Percentiles rank a stretch among this genome's conserved stretches.
Conservation (phyloP, 2,888 invertebrate species). For the Branchipolynoe longqiensis region DNA sequence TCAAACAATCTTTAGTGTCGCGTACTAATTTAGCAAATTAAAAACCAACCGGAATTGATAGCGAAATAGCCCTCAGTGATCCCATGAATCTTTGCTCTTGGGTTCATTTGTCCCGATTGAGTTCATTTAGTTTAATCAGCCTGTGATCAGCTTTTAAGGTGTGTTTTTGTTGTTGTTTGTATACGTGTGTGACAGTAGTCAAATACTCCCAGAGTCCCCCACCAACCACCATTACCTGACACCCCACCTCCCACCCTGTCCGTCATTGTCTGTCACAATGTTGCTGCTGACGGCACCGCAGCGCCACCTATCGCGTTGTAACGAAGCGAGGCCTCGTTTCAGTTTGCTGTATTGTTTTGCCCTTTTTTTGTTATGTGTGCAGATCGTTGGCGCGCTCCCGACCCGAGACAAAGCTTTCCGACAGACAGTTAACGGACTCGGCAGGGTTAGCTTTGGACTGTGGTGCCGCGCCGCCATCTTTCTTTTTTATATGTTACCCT, state of each 20-base stretch:
- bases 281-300: neutral
- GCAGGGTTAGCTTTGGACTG: constrained; percentile 57
- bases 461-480: constrained; percentile 3
- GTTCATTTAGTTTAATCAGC: too few species aligned
- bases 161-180: too few species aligned
- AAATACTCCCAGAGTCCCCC: too few species aligned
- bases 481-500: too few species aligned
- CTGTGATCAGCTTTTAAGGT: too few species aligned
- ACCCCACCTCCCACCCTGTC: neutral
- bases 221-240: constrained; percentile 1
- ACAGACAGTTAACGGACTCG: constrained; percentile 44
- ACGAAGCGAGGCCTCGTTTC: constrained; percentile 27
- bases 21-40: too few species aligned
- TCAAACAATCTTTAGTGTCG: too few species aligned
- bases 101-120: too few species aligned
- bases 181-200: too few species aligned
- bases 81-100: too few species aligned
- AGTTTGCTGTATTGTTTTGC: constrained; percentile 53
- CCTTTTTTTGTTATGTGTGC: constrained; percentile 49
- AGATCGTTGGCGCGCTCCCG: constrained; percentile 38
- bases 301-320: constrained; percentile 5
- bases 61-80: too few species aligned
- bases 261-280: neutral
- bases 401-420: constrained; percentile 53
- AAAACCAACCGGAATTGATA: too few species aligned